These are phyloP conservation scores for Montipora efflorescens DNA, from an alignment of 64 coral and sea anemone species.

Conservation along the genomic window DNA sequence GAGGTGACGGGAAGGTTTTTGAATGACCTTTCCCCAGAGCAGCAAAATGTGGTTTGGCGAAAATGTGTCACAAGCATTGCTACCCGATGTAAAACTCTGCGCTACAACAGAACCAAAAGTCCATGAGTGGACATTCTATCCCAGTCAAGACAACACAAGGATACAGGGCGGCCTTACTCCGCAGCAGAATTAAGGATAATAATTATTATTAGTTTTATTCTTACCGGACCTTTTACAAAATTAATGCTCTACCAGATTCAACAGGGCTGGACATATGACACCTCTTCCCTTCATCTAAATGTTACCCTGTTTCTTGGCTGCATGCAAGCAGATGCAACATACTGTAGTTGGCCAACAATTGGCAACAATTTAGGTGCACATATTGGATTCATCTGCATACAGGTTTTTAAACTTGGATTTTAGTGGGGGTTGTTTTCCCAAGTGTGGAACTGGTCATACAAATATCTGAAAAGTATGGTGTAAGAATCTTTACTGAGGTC, in stretches of 20 bases:
- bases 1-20: conserved; percentile 38
- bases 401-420: no score
- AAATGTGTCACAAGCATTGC: conserved; percentile 51
- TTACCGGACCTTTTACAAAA: neutral
- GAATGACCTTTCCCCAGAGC: neutral
- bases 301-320: no score
- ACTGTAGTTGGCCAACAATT: no score
- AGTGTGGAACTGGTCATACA: no score
- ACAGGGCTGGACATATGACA: neutral
- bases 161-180: neutral
- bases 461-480: no score
- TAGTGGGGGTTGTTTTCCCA: no score
- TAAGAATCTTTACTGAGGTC: no score
- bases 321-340: no score
- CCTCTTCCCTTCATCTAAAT: neutral
- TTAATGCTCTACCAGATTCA: neutral
- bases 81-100: conserved; percentile 42
- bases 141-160: neutral
- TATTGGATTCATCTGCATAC: no score
- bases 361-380: no score
- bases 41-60: conserved; percentile 31
- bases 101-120: conserved; percentile 39
- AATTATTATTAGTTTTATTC: neutral
- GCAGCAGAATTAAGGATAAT: neutral
- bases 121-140: conserved; percentile 12